Evolutionary conservation across 2,888 invertebrate genomes (phyloP), one percentile per base, ranked within the genome.

Genomic region (Eueremaeus valkanovi): DNA sequence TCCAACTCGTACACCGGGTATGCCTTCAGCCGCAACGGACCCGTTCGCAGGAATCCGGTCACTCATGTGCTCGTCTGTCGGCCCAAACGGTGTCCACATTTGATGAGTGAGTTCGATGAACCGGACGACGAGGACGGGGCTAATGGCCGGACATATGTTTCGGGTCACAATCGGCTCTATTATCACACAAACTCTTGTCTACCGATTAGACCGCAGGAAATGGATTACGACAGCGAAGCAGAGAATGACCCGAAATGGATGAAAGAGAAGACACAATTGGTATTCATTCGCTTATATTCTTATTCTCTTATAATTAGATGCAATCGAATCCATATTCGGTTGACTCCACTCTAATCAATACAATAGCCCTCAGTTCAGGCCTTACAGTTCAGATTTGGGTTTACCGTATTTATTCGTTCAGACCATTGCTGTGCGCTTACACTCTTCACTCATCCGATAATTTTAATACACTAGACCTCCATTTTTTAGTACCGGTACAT

Each of bases 171-270:
- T 58, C 74, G 95, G 82, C 85, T 94, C 49, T 97, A 97, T 84
- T 95, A 95, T 83, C 96, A 96, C 83, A 95, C 96, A 0, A 92
- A 92, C 76, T 95, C 95, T 0, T 94, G 94, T 83, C 87, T 95
- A 73, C 95, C 96, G 0, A 92, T 97, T 74, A 92, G 92, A 84
- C 95, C 96, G 13, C 93, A 94, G 83, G 96, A 96, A 84, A 88
- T 96, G 82, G 95, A 95, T 82, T 88, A 90, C 36, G 96, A 97
- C 85, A 94, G 94, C 0, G 95, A 95, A 82, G 93, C 92, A 74
- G 96, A 97, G 83, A 92, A 92, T 49, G 95, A 95, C 85, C 95
- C 96, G 0, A 88, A 92, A 78, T 98, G 97, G 97, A 86, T 97
- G 74, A 90, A 91, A 80, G 90, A 91, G 78, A 95, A 95, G 83